These are phyloP conservation scores for Microcebus tavaratra DNA, from an alignment of 2,113 vertebrate genomes.

Conservation along the genomic window DNA sequence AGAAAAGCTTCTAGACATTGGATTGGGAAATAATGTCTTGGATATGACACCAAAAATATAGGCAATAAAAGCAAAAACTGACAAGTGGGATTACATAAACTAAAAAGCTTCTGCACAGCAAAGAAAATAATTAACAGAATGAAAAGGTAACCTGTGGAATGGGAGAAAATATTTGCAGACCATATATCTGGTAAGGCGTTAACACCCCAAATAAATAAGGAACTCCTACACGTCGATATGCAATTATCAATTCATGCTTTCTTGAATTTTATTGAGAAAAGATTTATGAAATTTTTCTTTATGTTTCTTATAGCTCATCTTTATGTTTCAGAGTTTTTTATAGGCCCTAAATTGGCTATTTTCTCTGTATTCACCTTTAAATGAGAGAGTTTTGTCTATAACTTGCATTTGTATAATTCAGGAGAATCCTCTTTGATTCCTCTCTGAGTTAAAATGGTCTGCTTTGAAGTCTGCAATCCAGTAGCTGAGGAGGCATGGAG, in stretches of 20 bases:
- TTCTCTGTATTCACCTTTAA: not conserved
- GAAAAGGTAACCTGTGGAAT: not conserved
- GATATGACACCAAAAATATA: not conserved
- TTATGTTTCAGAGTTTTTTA: not conserved
- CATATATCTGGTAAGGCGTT: not conserved
- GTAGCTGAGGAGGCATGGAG: not conserved
- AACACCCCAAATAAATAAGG: not conserved
- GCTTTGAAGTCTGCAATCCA: not conserved
- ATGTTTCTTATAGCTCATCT: not conserved
- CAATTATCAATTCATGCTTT: not conserved
- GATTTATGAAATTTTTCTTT: not conserved
- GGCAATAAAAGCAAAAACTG: not conserved
- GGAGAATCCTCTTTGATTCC: not conserved
- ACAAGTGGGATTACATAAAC: not conserved
- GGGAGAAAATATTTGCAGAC: not conserved
- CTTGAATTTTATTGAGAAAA: not conserved
- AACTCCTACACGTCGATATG: not conserved
- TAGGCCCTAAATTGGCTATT: not conserved
- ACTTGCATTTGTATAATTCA: not conserved
- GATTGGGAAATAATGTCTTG: not conserved
- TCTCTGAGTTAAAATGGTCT: not conserved
- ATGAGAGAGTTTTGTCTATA: not conserved
- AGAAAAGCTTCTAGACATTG: not conserved
- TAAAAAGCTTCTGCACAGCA: not conserved
- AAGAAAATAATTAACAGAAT: not conserved